Evolutionary conservation across 2,888 invertebrate genomes (phyloP), one percentile per base, ranked within the genome.

Genomic region (Scaptomyza flava): DNA sequence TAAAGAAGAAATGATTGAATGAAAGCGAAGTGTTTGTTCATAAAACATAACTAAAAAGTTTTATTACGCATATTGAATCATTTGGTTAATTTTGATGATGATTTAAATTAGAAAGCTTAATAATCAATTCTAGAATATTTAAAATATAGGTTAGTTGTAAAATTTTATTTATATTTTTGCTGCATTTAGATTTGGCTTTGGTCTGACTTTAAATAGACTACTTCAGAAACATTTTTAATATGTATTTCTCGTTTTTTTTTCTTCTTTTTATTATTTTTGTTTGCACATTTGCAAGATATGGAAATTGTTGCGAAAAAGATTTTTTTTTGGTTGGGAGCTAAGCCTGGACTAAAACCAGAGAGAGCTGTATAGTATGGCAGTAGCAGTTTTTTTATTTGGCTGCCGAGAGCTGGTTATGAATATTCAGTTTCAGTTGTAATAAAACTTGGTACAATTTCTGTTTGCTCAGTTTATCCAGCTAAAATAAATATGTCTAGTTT

Each of bases 401-500:
- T 46, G 33, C 51, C 12, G 6, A 41, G 31, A 1, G 7, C 46
- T 66, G 30, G 43, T 54, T 70, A 75, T 75, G 74, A 75, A 75
- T 75, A 75, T 75, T 75, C 71, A 75, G 70, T 75, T 74, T 74
- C 66, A 70, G 70, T 62, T 74, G 59, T 31, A 46, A 66, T 75
- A 68, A 81, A 67, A 62, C 70, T 62, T 62, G 51, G 33, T 34
- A 36, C 17, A 34, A 58, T 41, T 52, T 62, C 12, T 46, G 34
- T n/a, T n/a, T 36, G 36, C 14, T 1, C 43, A 47, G 36, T 0
- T 36, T 30, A 38, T 42, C 41, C 43, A 43, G 38, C 12, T 7
- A 17, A 50, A 59, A 20, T 3, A 23, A 3, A 47, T 30, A 48
- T 38, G 45, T 34, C 51, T 56, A 43, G n/a, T 34, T 58, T 36